These are phyloP conservation scores for Ectropis crepuscularia DNA, from an alignment of 2,888 invertebrate species.

Conservation along the genomic window DNA sequence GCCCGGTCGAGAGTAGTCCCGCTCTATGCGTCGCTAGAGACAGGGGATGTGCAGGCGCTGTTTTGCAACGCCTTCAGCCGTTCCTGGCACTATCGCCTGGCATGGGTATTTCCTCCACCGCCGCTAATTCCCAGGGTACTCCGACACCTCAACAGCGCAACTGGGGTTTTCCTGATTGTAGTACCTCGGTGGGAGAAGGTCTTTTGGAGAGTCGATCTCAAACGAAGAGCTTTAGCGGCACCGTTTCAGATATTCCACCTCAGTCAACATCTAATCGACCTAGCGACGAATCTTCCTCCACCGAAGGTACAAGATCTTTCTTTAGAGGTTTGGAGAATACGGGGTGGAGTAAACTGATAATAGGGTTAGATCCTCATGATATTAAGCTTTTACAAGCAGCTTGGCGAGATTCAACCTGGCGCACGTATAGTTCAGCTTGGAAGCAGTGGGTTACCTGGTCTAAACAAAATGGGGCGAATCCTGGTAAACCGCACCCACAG, in stretches of 20 bases:
- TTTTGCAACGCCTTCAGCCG: conserved; percentile 21
- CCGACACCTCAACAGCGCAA: conserved; percentile 35
- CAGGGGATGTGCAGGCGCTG: conserved; percentile 5
- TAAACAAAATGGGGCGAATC: conserved; percentile 23
- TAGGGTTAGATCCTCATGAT: conserved; percentile 4
- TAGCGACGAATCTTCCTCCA: conserved; percentile 29
- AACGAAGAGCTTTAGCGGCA: conserved; percentile 23
- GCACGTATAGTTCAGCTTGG: conserved; percentile 34
- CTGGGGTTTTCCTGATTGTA: conserved; percentile 34
- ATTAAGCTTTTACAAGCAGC: conserved; percentile 18
- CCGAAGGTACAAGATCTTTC: conserved; percentile 23
- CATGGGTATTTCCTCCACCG: conserved; percentile 44
- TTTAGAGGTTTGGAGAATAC: conserved; percentile 44
- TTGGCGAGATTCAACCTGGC: conserved; percentile 37
- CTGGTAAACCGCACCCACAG: conserved; percentile 32
- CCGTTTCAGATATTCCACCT: conserved; percentile 33
- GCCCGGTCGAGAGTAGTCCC: conserved; percentile 11
- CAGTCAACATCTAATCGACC: conserved; percentile 29
- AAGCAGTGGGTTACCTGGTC: conserved; percentile 39
- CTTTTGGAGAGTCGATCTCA: conserved; percentile 40
- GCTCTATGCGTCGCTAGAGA: conserved; percentile 17
- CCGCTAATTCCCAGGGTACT: conserved; percentile 39
- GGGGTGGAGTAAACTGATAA: conserved; percentile 38
- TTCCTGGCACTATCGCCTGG: conserved; percentile 22
- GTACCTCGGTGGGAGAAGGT: conserved; percentile 35